phyloP scores from a whole-genome alignment of 2,113 vertebrate genomes.

The Sinocyclocheilus anshuiensis region DNA sequence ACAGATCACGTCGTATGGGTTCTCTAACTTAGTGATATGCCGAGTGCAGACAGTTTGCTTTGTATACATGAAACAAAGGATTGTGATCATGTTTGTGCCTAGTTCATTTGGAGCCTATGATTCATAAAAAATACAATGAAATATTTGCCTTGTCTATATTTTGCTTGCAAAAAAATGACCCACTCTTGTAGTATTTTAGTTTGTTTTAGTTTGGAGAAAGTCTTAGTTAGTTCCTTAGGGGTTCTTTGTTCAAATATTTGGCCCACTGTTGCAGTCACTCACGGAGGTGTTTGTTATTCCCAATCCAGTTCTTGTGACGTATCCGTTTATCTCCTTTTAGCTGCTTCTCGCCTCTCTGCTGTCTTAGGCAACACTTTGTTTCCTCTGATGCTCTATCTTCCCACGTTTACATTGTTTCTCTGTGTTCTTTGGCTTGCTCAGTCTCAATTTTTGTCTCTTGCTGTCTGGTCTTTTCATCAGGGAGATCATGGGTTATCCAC shows the following conservation, averaged over 20 bases:
- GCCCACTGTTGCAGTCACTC: constrained; percentile 18
- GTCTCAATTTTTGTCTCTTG: neutral
- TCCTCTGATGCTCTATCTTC: constrained; percentile 27
- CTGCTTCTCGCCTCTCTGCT: constrained; percentile 10
- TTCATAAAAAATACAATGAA: neutral
- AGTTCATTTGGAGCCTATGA: neutral
- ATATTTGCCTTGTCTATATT: neutral
- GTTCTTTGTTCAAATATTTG: constrained; percentile 2
- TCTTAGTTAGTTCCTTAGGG: neutral
- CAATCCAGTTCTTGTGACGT: neutral
- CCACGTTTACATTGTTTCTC: constrained; percentile 17
- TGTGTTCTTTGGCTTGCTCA: constrained; percentile 1
- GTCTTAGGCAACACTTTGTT: constrained; percentile 19
- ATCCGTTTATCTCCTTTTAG: constrained; percentile 16
- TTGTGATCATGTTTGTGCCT: neutral
- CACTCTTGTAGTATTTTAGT: neutral
- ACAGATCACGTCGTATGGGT: neutral
- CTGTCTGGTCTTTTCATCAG: constrained; percentile 14
- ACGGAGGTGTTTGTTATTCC: constrained; percentile 2
- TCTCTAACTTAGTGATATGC: constrained; percentile 6
- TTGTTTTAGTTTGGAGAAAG: neutral
- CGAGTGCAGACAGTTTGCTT: constrained; percentile 19
- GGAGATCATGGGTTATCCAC: constrained; percentile 18
- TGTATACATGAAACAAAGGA: neutral
- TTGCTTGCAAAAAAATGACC: neutral